phyloP scores from a whole-genome alignment of 35 echinoderm and acorn worm genomes.

The Strongylocentrotus purpuratus region DNA sequence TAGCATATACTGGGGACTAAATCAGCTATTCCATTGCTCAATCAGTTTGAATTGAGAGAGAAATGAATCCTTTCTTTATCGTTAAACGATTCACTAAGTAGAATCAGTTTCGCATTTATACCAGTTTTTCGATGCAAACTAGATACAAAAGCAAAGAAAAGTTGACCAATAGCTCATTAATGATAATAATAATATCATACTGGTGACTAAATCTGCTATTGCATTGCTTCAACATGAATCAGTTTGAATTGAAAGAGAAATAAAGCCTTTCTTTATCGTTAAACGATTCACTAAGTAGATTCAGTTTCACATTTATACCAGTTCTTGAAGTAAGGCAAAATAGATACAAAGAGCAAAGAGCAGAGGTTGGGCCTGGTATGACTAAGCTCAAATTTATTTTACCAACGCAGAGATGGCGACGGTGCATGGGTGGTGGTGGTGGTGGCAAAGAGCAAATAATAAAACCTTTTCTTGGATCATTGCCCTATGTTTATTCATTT shows the following conservation, averaged over 20 bases:
- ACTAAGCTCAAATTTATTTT: conserved; percentile 11
- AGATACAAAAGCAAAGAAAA: not conserved
- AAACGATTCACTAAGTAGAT: not conserved
- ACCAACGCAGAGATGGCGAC: not conserved
- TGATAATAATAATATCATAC: no score
- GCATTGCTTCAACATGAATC: not conserved
- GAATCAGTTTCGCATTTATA: not conserved
- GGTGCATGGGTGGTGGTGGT: not conserved
- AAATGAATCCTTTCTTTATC: not conserved
- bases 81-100: not conserved
- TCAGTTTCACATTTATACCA: not conserved
- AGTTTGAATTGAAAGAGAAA: not conserved
- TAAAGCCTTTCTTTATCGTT: not conserved
- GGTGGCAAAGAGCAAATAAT: conserved; percentile 9
- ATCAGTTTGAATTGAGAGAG: not conserved
- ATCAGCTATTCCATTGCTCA: not conserved
- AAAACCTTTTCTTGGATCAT: not conserved
- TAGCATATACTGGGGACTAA: no score
- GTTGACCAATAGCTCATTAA: no score
- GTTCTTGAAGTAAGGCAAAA: not conserved
- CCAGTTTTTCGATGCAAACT: not conserved
- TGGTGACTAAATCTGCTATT: no score
- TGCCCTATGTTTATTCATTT: not conserved
- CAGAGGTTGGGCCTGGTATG: not conserved
- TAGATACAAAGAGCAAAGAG: not conserved